Evolutionary conservation across 2,888 invertebrate species (phyloP).

Genomic region (Drosophila emarginata): DNA sequence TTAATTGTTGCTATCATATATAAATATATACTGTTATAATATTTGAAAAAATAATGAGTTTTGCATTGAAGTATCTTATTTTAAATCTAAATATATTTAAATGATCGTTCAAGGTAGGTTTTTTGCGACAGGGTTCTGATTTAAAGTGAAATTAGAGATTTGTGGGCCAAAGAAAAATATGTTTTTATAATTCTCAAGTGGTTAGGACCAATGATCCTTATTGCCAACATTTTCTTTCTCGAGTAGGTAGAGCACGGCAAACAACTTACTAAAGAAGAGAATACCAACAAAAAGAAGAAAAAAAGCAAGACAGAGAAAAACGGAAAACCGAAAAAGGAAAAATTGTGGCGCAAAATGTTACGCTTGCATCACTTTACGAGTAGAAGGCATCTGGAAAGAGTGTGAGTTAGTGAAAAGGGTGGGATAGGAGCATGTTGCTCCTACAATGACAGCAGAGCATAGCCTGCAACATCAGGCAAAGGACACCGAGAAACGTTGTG

Average conservation of each 20-base stretch:
- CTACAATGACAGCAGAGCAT: slow-evolving; percentile 67
- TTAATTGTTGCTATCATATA: too few relatives aligned
- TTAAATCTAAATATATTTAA: neutral
- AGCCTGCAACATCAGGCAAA: slow-evolving; percentile 69
- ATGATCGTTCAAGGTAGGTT: neutral
- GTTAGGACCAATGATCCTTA: neutral
- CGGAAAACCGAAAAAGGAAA: slow-evolving; percentile 28
- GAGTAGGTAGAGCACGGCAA: neutral
- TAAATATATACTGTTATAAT: too few relatives aligned
- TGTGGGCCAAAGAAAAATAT: neutral
- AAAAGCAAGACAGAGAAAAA: slow-evolving; percentile 26
- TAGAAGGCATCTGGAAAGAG: neutral
- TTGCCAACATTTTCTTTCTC: neutral
- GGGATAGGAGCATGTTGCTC: slow-evolving; percentile 43
- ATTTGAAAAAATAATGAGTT: too few relatives aligned
- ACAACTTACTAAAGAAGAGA: slow-evolving; percentile 44
- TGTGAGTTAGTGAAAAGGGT: neutral
- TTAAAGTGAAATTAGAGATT: too few relatives aligned
- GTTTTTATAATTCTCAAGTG: neutral
- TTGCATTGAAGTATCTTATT: too few relatives aligned
- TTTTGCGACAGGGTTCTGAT: too few relatives aligned
- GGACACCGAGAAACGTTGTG: slow-evolving; percentile 23
- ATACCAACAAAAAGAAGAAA: slow-evolving; percentile 30
- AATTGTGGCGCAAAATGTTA: slow-evolving; percentile 74
- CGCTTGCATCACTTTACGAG: slow-evolving; percentile 66